These are phyloP conservation scores for Agonopterix subpropinquella DNA, from an alignment of 2,888 invertebrate species.

Conservation along the genomic window DNA sequence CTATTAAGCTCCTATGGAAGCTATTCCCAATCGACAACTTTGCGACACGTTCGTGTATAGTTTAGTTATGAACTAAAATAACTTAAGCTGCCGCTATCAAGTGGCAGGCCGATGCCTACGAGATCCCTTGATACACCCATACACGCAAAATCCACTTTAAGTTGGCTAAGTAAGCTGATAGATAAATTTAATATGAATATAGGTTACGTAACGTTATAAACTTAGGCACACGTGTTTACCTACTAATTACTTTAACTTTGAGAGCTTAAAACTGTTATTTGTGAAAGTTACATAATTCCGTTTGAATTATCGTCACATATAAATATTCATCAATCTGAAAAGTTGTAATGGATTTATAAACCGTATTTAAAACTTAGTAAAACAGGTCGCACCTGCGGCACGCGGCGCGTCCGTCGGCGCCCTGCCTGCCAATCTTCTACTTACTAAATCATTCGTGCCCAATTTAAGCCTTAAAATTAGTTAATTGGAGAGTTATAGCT, in stretches of 20 bases:
- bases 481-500: slow-evolving; percentile 5
- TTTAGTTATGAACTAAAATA: slow-evolving; percentile 21
- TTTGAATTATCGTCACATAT: slow-evolving; percentile 17
- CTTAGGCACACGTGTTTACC: too few species aligned
- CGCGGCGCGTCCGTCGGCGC: slow-evolving; percentile 10
- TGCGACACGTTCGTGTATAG: slow-evolving; percentile 22
- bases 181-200: too few species aligned
- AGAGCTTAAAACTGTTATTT: too few species aligned
- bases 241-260: too few species aligned
- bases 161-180: background rate
- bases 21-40: slow-evolving; percentile 20
- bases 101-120: slow-evolving; percentile 5
- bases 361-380: slow-evolving; percentile 43
- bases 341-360: slow-evolving; percentile 55
- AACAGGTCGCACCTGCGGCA: slow-evolving; percentile 39
- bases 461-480: slow-evolving; percentile 12
- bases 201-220: too few species aligned
- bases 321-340: slow-evolving; percentile 50
- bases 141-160: background rate
- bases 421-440: slow-evolving; percentile 3
- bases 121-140: background rate
- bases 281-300: too few species aligned
- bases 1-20: slow-evolving; percentile 18
- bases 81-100: slow-evolving; percentile 18
- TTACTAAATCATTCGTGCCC: slow-evolving; percentile 5